Evolutionary conservation across 2,797 vertebrate species (phyloP).

Genomic region (Pteropus rufus): DNA sequence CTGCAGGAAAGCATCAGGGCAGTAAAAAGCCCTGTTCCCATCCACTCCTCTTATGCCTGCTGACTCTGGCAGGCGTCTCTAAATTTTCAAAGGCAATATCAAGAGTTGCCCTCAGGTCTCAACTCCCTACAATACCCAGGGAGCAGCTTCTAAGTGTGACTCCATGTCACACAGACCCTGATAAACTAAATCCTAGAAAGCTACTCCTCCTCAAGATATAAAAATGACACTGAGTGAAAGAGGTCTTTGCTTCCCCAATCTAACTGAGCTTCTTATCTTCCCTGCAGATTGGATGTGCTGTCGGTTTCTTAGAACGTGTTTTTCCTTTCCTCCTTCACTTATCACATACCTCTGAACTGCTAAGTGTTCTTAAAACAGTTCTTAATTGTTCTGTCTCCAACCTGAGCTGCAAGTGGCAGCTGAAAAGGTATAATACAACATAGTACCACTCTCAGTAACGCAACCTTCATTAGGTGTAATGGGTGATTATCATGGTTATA

Average conservation of each 20-base stretch:
- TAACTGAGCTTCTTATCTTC: constrained; percentile 20
- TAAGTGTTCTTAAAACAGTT: not conserved
- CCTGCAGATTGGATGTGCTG: not conserved
- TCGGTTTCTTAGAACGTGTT: not conserved
- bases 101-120: not conserved
- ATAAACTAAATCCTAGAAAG: constrained; percentile 47
- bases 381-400: constrained; percentile 32
- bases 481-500: not conserved
- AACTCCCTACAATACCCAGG: not conserved
- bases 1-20: not conserved
- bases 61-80: accelerated
- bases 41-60: not conserved
- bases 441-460: not conserved
- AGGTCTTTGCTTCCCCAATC: not conserved
- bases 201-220: not conserved
- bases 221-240: constrained; percentile 30
- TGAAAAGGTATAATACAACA: not conserved
- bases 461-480: not conserved
- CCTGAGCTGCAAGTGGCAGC: not conserved
- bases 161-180: not conserved
- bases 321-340: not conserved
- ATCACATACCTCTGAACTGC: not conserved
- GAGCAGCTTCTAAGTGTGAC: not conserved
- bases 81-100: not conserved
- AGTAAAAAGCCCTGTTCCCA: accelerated